Conservation (phyloP, 2,888 invertebrate species). For the Zaprionus obscuricornis region DNA sequence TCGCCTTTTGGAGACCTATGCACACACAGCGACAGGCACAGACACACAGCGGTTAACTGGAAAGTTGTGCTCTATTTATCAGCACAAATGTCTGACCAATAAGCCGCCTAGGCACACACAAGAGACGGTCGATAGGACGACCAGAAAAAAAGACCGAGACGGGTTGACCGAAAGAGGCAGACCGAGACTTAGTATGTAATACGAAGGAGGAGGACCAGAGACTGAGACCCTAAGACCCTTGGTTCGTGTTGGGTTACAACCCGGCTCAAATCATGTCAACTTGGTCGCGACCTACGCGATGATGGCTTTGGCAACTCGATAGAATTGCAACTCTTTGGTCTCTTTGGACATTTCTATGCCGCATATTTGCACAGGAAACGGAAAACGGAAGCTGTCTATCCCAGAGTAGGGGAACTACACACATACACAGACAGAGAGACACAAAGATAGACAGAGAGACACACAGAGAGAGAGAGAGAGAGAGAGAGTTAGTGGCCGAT, state of each 20-base stretch:
- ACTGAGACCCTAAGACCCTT: not conserved
- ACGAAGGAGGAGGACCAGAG: not conserved
- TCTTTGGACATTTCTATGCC: slow-evolving; percentile 11
- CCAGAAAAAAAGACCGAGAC: slow-evolving; percentile 15
- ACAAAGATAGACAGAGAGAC: not conserved
- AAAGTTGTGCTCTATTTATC: slow-evolving; percentile 31
- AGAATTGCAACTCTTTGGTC: slow-evolving; percentile 45
- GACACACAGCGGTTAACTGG: not conserved
- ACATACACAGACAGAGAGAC: too few species aligned
- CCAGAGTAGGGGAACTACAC: too few species aligned
- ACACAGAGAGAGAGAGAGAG: not conserved
- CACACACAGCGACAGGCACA: slow-evolving; percentile 20
- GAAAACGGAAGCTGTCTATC: slow-evolving; percentile 40
- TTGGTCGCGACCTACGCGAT: slow-evolving; percentile 37
- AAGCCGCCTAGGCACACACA: slow-evolving; percentile 40
- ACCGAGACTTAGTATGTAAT: too few species aligned
- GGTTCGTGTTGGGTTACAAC: slow-evolving; percentile 5
- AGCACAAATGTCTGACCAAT: slow-evolving; percentile 49
- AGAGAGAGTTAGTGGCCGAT: not conserved
- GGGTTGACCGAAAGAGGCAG: too few species aligned
- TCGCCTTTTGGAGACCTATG: slow-evolving; percentile 12
- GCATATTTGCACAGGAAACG: slow-evolving; percentile 67
- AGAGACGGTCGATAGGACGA: not conserved
- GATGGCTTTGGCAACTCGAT: slow-evolving; percentile 14
- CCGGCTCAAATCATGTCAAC: slow-evolving; percentile 57